Conservation (phyloP, 2,113 vertebrate species). For the Canis aureus region DNA sequence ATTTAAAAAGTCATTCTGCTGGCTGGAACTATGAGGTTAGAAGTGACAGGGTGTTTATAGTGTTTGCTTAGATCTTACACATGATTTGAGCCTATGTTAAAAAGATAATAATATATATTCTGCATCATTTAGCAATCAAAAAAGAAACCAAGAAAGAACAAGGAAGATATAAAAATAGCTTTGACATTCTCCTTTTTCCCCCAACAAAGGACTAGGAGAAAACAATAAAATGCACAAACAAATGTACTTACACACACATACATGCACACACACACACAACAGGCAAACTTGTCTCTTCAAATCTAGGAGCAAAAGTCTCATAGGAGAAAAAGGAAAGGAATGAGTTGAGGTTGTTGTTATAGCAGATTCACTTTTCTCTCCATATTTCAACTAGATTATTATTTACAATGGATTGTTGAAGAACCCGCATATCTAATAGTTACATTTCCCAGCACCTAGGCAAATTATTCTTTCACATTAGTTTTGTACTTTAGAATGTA, state of each 20-base stretch:
- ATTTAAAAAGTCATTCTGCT: slow-evolving; percentile 53
- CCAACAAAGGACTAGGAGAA: neutral
- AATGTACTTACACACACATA: neutral
- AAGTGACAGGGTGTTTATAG: slow-evolving; percentile 11
- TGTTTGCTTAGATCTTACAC: neutral
- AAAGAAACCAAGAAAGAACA: slow-evolving; percentile 49
- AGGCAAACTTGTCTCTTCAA: slow-evolving; percentile 29
- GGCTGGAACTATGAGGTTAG: neutral
- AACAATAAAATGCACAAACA: slow-evolving; percentile 37
- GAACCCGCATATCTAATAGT: slow-evolving; percentile 13
- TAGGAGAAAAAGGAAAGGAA: neutral
- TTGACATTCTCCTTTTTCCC: neutral
- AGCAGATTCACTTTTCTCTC: neutral
- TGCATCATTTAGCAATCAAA: neutral
- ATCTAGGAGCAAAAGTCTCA: neutral
- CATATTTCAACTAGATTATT: neutral
- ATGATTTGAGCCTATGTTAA: slow-evolving; percentile 29
- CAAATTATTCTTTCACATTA: neutral
- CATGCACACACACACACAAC: neutral
- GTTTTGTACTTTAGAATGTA: slow-evolving; percentile 61
- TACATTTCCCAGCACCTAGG: slow-evolving; percentile 54
- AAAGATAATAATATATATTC: slow-evolving; percentile 49
- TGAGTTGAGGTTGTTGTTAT: neutral
- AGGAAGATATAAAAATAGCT: slow-evolving; percentile 29
- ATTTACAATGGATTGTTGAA: neutral